Evolutionary conservation across 2,797 vertebrate genomes (phyloP).

Genomic region (Melanogrammus aeglefinus): DNA sequence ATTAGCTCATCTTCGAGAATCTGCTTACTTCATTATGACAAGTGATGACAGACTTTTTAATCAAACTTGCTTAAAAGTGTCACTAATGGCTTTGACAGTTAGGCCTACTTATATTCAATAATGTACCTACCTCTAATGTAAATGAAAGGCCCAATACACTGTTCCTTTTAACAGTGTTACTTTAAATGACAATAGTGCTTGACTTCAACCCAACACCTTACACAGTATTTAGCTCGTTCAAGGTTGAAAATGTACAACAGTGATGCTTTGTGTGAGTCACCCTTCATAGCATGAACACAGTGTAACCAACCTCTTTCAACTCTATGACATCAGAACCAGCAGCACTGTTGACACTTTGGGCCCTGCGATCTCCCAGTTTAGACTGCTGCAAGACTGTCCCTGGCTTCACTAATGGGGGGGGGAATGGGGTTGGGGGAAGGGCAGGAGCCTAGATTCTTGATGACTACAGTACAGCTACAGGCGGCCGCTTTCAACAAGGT

Average conservation of each 20-base stretch:
- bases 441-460: slow-evolving; percentile 54
- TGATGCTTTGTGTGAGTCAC: not conserved
- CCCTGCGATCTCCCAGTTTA: slow-evolving; percentile 6
- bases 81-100: slow-evolving; percentile 53
- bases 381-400: slow-evolving; percentile 5
- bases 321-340: slow-evolving; percentile 44
- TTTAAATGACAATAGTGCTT: not conserved
- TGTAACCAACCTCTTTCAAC: slow-evolving; percentile 25
- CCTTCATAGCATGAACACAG: slow-evolving; percentile 4
- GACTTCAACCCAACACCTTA: not conserved
- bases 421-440: slow-evolving; percentile 30
- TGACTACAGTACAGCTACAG: slow-evolving; percentile 40
- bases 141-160: not conserved
- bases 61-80: slow-evolving; percentile 48
- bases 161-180: not conserved
- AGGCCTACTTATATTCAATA: slow-evolving; percentile 58
- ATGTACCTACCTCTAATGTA: slow-evolving; percentile 12
- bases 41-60: slow-evolving; percentile 58
- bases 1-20: slow-evolving; percentile 62
- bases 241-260: not conserved
- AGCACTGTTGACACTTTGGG: slow-evolving; percentile 45
- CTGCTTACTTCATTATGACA: slow-evolving; percentile 65
- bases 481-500: slow-evolving; percentile 36
- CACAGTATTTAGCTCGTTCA: not conserved
- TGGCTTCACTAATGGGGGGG: slow-evolving; percentile 26